Conservation (phyloP, 2,888 invertebrate genomes). For the Hymenopus coronatus region DNA sequence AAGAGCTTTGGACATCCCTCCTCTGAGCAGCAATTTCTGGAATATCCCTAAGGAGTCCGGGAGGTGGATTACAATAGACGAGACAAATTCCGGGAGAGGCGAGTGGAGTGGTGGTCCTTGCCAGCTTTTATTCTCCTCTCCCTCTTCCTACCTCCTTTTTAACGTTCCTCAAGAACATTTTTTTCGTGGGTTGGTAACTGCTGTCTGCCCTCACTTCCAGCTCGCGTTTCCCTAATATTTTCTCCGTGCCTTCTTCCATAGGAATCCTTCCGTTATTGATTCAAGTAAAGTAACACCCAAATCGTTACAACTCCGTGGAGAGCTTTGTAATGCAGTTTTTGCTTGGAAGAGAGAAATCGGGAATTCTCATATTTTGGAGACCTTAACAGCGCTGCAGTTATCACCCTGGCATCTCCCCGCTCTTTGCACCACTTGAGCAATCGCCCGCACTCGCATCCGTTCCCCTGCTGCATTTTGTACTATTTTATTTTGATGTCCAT, state of each 20-base stretch:
- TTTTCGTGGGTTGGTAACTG: neutral
- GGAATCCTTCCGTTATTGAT: neutral
- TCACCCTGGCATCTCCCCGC: neutral
- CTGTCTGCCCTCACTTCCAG: neutral
- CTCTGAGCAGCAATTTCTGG: neutral
- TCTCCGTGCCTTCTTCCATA: neutral
- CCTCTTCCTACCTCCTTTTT: neutral
- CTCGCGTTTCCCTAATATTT: neutral
- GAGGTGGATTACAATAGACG: neutral
- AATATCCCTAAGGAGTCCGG: neutral
- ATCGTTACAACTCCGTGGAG: neutral
- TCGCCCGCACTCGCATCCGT: neutral
- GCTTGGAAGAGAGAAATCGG: neutral
- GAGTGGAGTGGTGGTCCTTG: neutral
- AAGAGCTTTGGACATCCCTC: neutral
- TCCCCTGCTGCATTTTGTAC: neutral
- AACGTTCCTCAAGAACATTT: neutral
- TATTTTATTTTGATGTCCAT: neutral
- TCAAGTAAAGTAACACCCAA: neutral
- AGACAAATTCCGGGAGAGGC: neutral
- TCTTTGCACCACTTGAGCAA: neutral
- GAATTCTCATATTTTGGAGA: neutral
- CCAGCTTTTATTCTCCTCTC: neutral
- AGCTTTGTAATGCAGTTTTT: neutral
- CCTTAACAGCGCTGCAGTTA: neutral